phyloP scores from a whole-genome alignment of 2,797 vertebrate species.

The Anisognathus igniventris region DNA sequence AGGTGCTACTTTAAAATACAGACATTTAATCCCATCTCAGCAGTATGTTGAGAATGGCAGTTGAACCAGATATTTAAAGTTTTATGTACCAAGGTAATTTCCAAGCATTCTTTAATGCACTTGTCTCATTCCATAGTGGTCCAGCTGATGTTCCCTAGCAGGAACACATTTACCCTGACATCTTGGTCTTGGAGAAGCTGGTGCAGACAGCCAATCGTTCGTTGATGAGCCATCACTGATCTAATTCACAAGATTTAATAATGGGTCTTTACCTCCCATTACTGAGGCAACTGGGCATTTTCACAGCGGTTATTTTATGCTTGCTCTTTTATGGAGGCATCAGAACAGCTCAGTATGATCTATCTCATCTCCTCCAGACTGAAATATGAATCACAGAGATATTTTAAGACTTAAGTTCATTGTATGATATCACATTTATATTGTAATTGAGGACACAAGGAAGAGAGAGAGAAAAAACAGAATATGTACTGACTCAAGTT shows the following conservation, averaged over 20 bases:
- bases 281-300: neutral
- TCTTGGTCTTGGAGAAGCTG: neutral
- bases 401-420: neutral
- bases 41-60: neutral
- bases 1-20: neutral
- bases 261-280: neutral
- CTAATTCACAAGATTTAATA: neutral
- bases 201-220: neutral
- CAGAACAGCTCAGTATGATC: neutral
- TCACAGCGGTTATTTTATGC: neutral
- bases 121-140: neutral
- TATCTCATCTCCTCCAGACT: neutral
- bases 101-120: neutral
- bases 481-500: neutral
- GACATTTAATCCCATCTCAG: rapidly evolving
- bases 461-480: neutral
- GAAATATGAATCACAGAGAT: neutral
- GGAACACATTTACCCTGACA: neutral
- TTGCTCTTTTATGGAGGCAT: neutral
- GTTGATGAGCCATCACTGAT: neutral
- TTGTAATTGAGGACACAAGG: neutral
- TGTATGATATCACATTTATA: neutral
- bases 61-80: neutral
- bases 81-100: neutral
- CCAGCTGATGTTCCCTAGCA: neutral